These are phyloP conservation scores for Garra rufa DNA, from an alignment of 2,113 vertebrate species.

Conservation along the genomic window DNA sequence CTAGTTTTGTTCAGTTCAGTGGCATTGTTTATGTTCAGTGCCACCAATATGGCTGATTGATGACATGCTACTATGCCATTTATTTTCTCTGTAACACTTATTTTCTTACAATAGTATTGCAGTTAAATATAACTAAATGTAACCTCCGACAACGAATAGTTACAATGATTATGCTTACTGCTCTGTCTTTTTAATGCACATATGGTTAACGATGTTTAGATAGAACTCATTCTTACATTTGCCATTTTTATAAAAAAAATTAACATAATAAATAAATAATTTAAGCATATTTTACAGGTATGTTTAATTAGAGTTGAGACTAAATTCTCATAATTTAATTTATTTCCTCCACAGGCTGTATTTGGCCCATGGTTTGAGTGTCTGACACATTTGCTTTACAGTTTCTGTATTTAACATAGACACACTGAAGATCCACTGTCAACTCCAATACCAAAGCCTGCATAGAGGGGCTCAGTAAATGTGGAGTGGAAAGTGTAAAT, in stretches of 20 bases:
- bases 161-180: background rate
- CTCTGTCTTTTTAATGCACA: no score
- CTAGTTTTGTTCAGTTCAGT: no score
- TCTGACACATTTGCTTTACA: background rate
- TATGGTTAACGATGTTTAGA: no score
- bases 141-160: background rate
- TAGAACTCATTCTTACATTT: no score
- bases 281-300: background rate
- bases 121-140: background rate
- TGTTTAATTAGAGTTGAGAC: background rate
- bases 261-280: background rate
- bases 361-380: background rate
- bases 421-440: background rate
- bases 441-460: background rate
- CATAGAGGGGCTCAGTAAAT: background rate
- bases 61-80: background rate
- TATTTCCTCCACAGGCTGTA: background rate
- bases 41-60: no score
- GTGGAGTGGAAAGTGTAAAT: constrained; percentile 4
- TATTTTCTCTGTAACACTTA: background rate
- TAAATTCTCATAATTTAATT: background rate
- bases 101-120: background rate
- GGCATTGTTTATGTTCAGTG: no score
- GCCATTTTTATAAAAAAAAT: no score
- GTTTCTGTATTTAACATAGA: background rate